phyloP scores from a whole-genome alignment of 37 sponge, comb jelly and placozoan species.

The Geodia barretti region DNA sequence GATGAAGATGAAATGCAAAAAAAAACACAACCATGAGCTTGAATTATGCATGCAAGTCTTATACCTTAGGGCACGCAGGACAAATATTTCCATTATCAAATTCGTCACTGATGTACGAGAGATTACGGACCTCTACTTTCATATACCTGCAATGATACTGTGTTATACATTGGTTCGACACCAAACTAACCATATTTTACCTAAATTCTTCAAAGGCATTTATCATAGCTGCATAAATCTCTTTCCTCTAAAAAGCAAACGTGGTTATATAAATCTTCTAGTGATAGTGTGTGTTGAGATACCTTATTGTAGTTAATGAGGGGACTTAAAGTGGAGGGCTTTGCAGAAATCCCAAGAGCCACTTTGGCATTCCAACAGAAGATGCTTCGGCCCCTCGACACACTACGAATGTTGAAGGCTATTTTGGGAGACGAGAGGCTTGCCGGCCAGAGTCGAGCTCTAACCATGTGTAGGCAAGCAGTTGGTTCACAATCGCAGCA shows the following conservation, averaged over 20 bases:
- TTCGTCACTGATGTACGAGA: not conserved
- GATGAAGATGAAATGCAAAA: no score
- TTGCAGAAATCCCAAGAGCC: conserved; percentile 5
- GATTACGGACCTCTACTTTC: conserved; percentile 16
- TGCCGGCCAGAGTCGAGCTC: conserved; percentile 16
- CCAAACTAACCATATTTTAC: not conserved
- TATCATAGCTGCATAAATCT: not conserved
- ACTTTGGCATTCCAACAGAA: conserved; percentile 1
- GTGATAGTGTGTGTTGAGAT: not conserved
- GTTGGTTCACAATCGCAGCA: conserved; percentile 14
- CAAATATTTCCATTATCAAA: conserved; percentile 36
- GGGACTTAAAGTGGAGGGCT: conserved; percentile 3
- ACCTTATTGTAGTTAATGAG: conserved; percentile 4
- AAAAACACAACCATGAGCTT: no score
- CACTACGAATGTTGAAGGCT: not conserved
- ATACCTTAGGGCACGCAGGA: conserved; percentile 25
- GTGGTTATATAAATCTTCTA: not conserved
- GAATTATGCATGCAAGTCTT: no score
- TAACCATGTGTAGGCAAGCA: conserved; percentile 5
- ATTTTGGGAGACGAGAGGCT: not conserved
- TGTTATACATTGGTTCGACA: not conserved
- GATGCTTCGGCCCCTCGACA: conserved; percentile 5
- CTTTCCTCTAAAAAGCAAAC: not conserved
- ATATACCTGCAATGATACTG: not conserved
- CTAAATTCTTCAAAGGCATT: conserved; percentile 18